Evolutionary conservation across 1,140 invertebrate species (phyloP), one percentile per base, ranked within the genome.

Genomic region (Lepidurus arcticus): DNA sequence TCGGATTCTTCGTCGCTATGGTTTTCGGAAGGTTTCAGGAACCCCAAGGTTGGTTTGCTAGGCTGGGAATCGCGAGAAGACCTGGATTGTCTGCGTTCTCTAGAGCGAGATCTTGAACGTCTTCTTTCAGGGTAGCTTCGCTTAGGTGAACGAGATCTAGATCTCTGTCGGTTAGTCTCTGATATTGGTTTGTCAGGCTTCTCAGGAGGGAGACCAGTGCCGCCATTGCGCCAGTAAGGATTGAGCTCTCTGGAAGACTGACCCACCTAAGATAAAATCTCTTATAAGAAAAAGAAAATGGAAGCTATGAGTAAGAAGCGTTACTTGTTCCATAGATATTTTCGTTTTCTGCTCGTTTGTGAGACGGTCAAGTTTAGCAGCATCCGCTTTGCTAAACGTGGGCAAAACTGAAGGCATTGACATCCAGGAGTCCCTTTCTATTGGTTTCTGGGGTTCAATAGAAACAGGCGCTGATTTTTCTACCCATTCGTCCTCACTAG

Each of bases 151-250:
- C n/a, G 53, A 13, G 53, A 65, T 65, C 53, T 65, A 1, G 53
- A 65, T 21, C 13, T 65, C 13, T 21, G 53, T 65, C 53, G 53
- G 4, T 16, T 65, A 13, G 53, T 7, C 21, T 13, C 9, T 9
- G 13, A 7, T 65, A 21, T 13, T 7, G 16, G 16, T 44, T 76
- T 44, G 9, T 76, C 47, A 0, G 24, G 73, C 42, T n/a, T 74
- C 45, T 80, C 79, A 10, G 75, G 76, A 42, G 92, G 94, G 77
- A 97, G 84, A 16, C 95, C 95, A 74, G 87, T 90, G 11, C 95
- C 95, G 78, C 93, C 93, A 85, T 92, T 87, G 88, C 94, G 95
- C 94, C 94, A 97, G 84, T 95, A 94, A 1, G 94, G 95, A 88
- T 98, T 98, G 74, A 96, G 85, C 87, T 98, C 95, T 82, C 89